A percentile compares a stretch with the other conserved stretches of the same genome.
These are phyloP conservation scores for Rhea americana DNA, from an alignment of 2,113 vertebrate species.

Conservation along the genomic window DNA sequence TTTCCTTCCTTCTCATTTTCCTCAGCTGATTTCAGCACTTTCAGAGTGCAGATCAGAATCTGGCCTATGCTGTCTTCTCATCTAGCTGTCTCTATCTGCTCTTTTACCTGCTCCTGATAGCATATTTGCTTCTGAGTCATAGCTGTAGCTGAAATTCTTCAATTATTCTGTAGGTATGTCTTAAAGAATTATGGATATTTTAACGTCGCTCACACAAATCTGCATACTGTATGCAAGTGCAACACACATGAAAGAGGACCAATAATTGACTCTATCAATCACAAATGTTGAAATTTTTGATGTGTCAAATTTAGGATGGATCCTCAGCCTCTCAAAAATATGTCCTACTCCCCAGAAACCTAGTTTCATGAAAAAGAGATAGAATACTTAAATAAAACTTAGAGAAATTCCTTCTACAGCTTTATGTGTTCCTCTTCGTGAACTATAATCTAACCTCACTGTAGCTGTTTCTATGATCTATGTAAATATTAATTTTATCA, in stretches of 20 bases:
- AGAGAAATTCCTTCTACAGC: not conserved
- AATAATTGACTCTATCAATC: not conserved
- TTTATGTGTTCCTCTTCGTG: not conserved
- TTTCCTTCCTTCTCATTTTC: not conserved
- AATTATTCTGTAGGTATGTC: not conserved
- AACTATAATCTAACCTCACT: not conserved
- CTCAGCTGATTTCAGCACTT: not conserved
- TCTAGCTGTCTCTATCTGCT: not conserved
- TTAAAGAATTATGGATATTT: not conserved
- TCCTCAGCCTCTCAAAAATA: not conserved
- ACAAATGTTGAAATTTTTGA: not conserved
- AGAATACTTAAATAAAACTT: not conserved
- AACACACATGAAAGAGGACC: not conserved
- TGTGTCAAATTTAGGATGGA: not conserved
- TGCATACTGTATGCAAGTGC: not conserved
- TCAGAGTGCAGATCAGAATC: not conserved
- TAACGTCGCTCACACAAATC: not conserved
- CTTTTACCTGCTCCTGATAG: not conserved
- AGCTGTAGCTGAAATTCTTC: not conserved
- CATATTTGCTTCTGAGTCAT: not conserved
- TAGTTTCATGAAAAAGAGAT: not conserved
- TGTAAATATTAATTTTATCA: not conserved
- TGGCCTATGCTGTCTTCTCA: not conserved
- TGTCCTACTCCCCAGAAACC: not conserved
- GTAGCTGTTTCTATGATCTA: not conserved